Evolutionary conservation across 2,888 invertebrate genomes (phyloP).

Genomic region (Mamestra brassicae): DNA sequence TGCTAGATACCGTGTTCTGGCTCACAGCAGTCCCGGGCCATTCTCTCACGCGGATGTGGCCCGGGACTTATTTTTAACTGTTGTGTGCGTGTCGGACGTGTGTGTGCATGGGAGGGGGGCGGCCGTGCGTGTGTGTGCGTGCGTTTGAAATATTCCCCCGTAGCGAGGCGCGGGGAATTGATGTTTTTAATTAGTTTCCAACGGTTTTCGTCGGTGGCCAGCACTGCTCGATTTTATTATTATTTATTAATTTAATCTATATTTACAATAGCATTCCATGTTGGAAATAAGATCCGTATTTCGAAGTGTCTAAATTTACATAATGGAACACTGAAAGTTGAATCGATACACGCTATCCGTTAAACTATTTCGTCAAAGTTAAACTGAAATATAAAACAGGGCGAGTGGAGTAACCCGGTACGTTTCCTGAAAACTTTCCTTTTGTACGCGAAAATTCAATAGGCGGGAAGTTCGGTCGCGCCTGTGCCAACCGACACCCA

Average conservation of each 20-base stretch:
- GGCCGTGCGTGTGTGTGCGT: constrained; percentile 80
- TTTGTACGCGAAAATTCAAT: constrained; percentile 87
- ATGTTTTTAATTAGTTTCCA: constrained; percentile 91
- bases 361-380: constrained; percentile 83
- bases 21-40: constrained; percentile 73
- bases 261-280: constrained; percentile 51
- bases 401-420: constrained; percentile 80
- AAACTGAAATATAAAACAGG: constrained; percentile 82
- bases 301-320: constrained; percentile 48
- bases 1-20: constrained; percentile 72
- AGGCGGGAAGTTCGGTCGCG: constrained; percentile 82
- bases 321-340: constrained; percentile 70
- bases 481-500: constrained; percentile 73
- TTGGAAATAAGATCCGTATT: constrained; percentile 48
- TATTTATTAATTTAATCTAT: constrained; percentile 77
- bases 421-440: constrained; percentile 88
- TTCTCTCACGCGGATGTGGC: constrained; percentile 88
- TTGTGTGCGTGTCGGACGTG: constrained; percentile 82
- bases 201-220: constrained; percentile 87
- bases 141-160: constrained; percentile 89
- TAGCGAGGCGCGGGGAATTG: constrained; percentile 86
- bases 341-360: constrained; percentile 78
- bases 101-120: constrained; percentile 73
- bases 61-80: constrained; percentile 88
- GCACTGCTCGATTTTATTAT: constrained; percentile 80